phyloP scores from a whole-genome alignment of 2,888 invertebrate genomes.

The Diplazon laetatorius region DNA sequence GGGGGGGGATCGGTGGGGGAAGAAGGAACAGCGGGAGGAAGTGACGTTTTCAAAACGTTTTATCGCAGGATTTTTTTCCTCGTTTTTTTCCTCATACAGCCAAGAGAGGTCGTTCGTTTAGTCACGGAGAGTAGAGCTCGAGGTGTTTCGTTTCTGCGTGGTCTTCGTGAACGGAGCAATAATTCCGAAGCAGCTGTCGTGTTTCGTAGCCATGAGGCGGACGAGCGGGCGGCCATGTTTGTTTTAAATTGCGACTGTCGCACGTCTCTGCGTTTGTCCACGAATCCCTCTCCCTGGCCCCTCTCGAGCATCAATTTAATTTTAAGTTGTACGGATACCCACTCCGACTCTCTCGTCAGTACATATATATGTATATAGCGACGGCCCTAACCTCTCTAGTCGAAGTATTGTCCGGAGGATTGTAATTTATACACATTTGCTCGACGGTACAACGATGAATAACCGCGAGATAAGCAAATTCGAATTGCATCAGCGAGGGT shows the following conservation, averaged over 20 bases:
- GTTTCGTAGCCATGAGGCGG: conserved; percentile 42
- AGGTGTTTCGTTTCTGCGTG: conserved; percentile 8
- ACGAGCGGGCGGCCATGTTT: conserved; percentile 58
- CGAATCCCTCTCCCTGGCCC: conserved; percentile 5
- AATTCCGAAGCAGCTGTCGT: conserved; percentile 53
- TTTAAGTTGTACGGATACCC: background rate
- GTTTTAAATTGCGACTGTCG: conserved; percentile 46
- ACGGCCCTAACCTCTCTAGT: background rate
- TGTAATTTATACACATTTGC: background rate
- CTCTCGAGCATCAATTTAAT: background rate
- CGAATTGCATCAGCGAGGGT: conserved; percentile 17
- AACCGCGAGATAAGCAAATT: conserved; percentile 12
- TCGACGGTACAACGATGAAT: conserved; percentile 10
- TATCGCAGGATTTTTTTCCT: background rate
- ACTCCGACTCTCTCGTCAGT: background rate
- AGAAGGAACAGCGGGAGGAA: conserved; percentile 14
- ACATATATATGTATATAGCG: too few species aligned
- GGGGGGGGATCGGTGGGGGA: too few species aligned
- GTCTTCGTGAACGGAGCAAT: conserved; percentile 18
- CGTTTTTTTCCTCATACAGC: background rate
- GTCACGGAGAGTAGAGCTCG: conserved; percentile 9
- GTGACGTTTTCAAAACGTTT: conserved; percentile 25
- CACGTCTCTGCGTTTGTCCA: conserved; percentile 31
- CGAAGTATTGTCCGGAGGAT: background rate
- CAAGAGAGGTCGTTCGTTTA: conserved; percentile 9